phyloP scores from a whole-genome alignment of 2,113 vertebrate species.

The Caloenas nicobarica region DNA sequence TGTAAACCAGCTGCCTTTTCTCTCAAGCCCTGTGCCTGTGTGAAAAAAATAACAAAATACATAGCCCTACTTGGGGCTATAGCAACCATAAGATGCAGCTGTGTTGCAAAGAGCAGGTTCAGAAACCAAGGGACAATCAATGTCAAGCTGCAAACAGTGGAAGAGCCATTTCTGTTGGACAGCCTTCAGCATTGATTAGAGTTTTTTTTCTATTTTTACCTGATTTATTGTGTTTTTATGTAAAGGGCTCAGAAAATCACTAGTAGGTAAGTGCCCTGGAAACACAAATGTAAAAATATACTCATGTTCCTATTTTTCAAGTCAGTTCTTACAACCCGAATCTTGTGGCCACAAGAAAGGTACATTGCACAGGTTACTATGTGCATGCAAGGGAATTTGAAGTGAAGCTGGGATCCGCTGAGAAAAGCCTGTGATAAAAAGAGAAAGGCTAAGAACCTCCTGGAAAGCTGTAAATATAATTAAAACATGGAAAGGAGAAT shows the following conservation, averaged over 20 bases:
- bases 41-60: background rate
- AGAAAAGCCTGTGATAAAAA: background rate
- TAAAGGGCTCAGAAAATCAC: background rate
- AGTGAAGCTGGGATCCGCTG: background rate
- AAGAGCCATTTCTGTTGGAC: background rate
- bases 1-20: background rate
- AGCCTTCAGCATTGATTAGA: background rate
- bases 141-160: background rate
- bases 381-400: background rate
- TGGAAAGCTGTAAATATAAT: slow-evolving; percentile 25
- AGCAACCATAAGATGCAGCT: background rate
- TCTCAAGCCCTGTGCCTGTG: background rate
- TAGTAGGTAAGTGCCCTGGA: background rate
- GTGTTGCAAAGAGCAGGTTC: background rate
- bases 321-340: background rate
- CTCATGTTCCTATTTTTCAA: background rate
- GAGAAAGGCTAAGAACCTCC: background rate
- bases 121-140: background rate
- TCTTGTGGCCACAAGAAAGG: background rate
- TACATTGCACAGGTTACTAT: background rate
- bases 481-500: slow-evolving; percentile 39
- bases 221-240: background rate
- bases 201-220: background rate
- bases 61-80: background rate
- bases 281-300: background rate